A percentile compares a stretch with the other conserved stretches of the same genome.
phyloP scores from a whole-genome alignment of 2,113 vertebrate genomes.

The Rhadina sibilatrix region DNA sequence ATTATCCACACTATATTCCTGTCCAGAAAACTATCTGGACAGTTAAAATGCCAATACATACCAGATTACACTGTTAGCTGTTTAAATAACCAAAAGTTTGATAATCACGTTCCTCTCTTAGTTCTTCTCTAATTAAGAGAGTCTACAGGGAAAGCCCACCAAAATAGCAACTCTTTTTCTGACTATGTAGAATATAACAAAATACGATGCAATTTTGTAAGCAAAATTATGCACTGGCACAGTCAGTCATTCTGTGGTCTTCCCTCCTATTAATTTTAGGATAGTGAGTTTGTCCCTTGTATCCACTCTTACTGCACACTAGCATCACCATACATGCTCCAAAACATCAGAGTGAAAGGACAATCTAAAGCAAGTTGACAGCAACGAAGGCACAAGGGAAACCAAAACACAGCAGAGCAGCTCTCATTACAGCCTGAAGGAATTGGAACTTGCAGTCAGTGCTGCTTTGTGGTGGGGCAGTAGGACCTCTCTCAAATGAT shows the following conservation, averaged over 20 bases:
- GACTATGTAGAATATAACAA: background rate
- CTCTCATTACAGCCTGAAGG: background rate
- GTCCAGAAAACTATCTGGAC: background rate
- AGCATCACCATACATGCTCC: background rate
- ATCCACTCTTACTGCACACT: background rate
- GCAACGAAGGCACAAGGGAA: background rate
- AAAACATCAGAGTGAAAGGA: background rate
- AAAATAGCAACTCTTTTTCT: background rate
- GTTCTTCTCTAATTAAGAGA: background rate
- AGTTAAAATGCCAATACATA: background rate
- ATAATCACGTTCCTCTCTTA: background rate
- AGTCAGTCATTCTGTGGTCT: background rate
- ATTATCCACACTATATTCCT: background rate
- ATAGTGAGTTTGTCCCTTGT: background rate
- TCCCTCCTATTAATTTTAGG: background rate
- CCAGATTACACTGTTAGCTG: background rate
- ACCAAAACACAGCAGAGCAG: background rate
- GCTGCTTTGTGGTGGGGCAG: background rate
- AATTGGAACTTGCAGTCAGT: fast-evolving
- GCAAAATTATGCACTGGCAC: background rate
- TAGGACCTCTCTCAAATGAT: background rate
- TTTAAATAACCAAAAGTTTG: background rate
- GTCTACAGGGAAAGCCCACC: background rate
- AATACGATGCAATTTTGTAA: background rate
- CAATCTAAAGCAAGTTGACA: background rate